These are phyloP conservation scores for Drosophila buzzatii DNA, from an alignment of 2,888 invertebrate species.

Conservation along the genomic window DNA sequence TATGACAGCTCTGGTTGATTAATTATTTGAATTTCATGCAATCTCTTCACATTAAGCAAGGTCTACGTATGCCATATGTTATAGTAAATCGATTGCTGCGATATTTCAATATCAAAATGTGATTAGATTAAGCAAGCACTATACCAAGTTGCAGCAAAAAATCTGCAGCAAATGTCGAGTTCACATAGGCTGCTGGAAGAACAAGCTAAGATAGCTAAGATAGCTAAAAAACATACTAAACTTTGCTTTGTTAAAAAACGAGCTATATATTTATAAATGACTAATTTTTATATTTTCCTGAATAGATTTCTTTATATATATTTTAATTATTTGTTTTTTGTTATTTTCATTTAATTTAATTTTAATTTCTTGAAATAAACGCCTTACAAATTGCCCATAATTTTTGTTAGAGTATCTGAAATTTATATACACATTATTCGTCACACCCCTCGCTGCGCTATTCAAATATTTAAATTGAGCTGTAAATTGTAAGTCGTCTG, in stretches of 20 bases:
- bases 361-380: too few relatives aligned
- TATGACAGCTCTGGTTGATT: too few relatives aligned
- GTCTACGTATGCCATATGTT: background rate
- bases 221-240: background rate
- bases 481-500: conserved; percentile 75
- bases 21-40: too few relatives aligned
- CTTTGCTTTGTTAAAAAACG: background rate
- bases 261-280: too few relatives aligned
- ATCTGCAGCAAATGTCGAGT: background rate
- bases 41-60: too few relatives aligned
- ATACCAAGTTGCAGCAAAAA: background rate
- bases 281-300: too few relatives aligned
- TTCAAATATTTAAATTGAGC: conserved; percentile 77
- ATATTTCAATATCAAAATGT: background rate
- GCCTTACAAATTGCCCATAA: background rate
- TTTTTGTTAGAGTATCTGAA: conserved; percentile 6
- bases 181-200: background rate
- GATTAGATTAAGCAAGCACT: background rate
- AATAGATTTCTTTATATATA: too few relatives aligned
- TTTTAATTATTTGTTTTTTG: too few relatives aligned
- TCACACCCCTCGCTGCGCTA: conserved; percentile 41
- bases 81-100: background rate
- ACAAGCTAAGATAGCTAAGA: background rate
- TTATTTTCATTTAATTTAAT: background rate
- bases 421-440: conserved; percentile 25